These are phyloP conservation scores for Sebastiscus tertius DNA, from an alignment of 2,797 vertebrate species.

Conservation along the genomic window DNA sequence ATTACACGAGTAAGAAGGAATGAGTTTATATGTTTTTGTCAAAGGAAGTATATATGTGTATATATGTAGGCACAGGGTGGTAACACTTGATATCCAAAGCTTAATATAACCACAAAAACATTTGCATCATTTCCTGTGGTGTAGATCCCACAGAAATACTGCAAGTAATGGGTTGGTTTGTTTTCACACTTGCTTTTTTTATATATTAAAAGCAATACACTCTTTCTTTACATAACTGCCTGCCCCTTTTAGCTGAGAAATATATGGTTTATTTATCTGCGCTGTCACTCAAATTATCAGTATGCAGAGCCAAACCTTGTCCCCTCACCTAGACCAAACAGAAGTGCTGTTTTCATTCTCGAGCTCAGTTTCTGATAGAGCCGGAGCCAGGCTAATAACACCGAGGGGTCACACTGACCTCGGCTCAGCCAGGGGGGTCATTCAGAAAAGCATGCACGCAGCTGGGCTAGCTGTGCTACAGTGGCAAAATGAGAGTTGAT, in stretches of 20 bases:
- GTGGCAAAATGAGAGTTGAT: constrained; percentile 61
- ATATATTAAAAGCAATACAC: constrained; percentile 42
- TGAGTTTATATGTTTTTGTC: constrained; percentile 6
- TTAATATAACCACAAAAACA: constrained; percentile 40
- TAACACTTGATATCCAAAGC: constrained; percentile 27
- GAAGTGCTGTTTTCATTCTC: constrained; percentile 75
- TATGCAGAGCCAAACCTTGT: constrained; percentile 37
- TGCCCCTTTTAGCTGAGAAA: constrained; percentile 41
- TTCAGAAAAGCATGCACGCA: constrained; percentile 15
- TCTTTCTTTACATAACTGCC: constrained; percentile 44
- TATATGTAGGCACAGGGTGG: constrained; percentile 4
- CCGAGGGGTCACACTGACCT: constrained; percentile 66
- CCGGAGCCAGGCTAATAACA: constrained; percentile 71
- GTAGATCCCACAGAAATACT: constrained; percentile 25
- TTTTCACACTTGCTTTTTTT: constrained; percentile 43
- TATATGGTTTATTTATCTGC: constrained; percentile 65
- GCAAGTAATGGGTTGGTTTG: constrained; percentile 28
- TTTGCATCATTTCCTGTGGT: constrained; percentile 45
- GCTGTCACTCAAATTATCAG: constrained; percentile 54
- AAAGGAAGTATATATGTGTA: neutral
- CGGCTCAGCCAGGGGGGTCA: constrained; percentile 50
- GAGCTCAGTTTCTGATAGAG: constrained; percentile 56
- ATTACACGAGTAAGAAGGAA: constrained; percentile 10
- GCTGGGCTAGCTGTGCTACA: constrained; percentile 47
- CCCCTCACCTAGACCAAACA: constrained; percentile 76